Evolutionary conservation across 2,797 vertebrate genomes (phyloP), one percentile per base, ranked within the genome.

Genomic region (Corythornis leucogaster): DNA sequence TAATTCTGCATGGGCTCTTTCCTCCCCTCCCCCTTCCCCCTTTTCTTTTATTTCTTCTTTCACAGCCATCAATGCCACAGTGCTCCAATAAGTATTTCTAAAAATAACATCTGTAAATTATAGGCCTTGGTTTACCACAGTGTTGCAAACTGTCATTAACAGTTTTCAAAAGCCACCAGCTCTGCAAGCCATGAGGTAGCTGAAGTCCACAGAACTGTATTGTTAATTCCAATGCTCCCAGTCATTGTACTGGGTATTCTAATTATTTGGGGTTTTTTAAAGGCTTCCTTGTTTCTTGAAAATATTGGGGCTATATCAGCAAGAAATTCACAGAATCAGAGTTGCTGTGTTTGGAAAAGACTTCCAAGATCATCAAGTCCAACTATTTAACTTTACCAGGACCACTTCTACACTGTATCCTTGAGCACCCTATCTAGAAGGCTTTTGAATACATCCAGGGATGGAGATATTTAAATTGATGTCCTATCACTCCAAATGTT

Each of bases 21-120:
- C 40, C 76, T 48, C 14, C 64, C 64, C 9, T 62, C 64, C 40
- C 18, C n/a, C 38, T 38, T 38, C 38, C 38, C 64, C 40, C 11
- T 24, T 69, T 84, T 70, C 48, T 64, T 83, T 92, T 83, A 62
- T 84, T 96, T 81, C 48, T 81, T 90, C 54, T 95, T 93, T 89
- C 75, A 75, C 48, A 91, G 50, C 64, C 26, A 22, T 94, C 71
- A 93, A 82, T 91, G 48, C 69, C 80, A 57, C 75, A 87, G 74
- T 73, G 45, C 76, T 95, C 63, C 87, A 94, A 86, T 93, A 89
- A 94, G 40, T 69, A 84, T 85, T 81, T 90, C 92, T 96, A 96
- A 97, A 97, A 96, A 95, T 95, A 96, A 93, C 89, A 77, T 66
- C 70, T 84, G n/a, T 50, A 95, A 95, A 96, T 96, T 95, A 94